A percentile compares a stretch with the other conserved stretches of the same genome.
phyloP scores from a whole-genome alignment of 1,140 invertebrate species.

The Atta cephalotes region DNA sequence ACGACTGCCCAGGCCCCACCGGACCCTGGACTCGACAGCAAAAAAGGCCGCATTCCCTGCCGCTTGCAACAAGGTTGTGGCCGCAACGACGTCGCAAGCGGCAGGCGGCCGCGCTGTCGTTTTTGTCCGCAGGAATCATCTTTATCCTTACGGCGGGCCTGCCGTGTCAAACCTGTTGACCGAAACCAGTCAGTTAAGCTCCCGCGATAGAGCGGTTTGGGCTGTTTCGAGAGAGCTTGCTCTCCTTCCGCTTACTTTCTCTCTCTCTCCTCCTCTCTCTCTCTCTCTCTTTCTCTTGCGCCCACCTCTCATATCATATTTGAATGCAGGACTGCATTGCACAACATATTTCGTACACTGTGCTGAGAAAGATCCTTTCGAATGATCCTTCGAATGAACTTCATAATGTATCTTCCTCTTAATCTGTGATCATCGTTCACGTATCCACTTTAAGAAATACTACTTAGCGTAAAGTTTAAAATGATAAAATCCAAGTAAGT shows the following conservation, averaged over 20 bases:
- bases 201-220: slow-evolving; percentile 55
- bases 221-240: slow-evolving; percentile 37
- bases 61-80: slow-evolving; percentile 58
- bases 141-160: slow-evolving; percentile 53
- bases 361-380: background rate
- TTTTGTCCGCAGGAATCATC: slow-evolving; percentile 60
- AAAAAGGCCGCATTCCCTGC: slow-evolving; percentile 58
- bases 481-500: too few relatives aligned
- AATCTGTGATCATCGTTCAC: background rate
- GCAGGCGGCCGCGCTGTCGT: slow-evolving; percentile 44
- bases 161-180: slow-evolving; percentile 61
- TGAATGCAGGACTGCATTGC: slow-evolving; percentile 22
- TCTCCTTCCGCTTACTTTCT: background rate
- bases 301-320: slow-evolving; percentile 17
- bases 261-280: background rate
- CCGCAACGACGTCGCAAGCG: slow-evolving; percentile 54
- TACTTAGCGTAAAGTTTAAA: too few relatives aligned
- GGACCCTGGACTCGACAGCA: slow-evolving; percentile 35
- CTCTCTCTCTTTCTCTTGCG: background rate
- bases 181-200: slow-evolving; percentile 63
- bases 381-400: background rate
- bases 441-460: too few relatives aligned
- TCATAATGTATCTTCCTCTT: background rate
- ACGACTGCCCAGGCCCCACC: slow-evolving; percentile 15
- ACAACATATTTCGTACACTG: background rate